phyloP scores from a whole-genome alignment of 2,113 vertebrate genomes.

The Paralichthys olivaceus region DNA sequence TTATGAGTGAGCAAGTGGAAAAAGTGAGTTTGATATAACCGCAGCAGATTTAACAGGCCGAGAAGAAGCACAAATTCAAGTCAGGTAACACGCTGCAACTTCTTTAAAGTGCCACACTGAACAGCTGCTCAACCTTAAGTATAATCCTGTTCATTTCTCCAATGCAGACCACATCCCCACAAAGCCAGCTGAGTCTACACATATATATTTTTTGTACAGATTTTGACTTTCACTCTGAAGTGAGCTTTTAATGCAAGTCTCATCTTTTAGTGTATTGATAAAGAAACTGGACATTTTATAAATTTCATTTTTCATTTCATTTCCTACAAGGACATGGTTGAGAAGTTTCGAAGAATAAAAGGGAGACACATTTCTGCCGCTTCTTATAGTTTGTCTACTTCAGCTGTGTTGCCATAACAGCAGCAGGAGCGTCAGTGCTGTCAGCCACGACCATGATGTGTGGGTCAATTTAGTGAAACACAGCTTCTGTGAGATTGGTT shows the following conservation, averaged over 20 bases:
- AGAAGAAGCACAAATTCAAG: constrained; percentile 17
- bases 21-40: constrained; percentile 9
- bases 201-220: background rate
- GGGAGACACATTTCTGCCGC: background rate
- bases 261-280: background rate
- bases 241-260: background rate
- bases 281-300: background rate
- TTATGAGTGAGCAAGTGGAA: background rate
- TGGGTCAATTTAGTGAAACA: too few relatives aligned
- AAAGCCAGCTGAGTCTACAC: background rate
- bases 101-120: background rate
- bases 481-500: too few relatives aligned
- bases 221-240: background rate
- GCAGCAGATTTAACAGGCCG: background rate
- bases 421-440: too few relatives aligned
- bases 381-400: background rate
- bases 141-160: background rate
- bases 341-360: background rate
- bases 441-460: too few relatives aligned
- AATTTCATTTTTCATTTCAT: too few relatives aligned
- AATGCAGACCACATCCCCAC: background rate
- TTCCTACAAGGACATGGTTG: background rate
- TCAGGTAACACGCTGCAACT: constrained; percentile 15
- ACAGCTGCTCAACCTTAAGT: background rate
- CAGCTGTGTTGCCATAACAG: background rate